Percentiles rank a stretch among this genome's conserved stretches.
Evolutionary conservation across 2,797 vertebrate species (phyloP).

Genomic region (Takifugu rubripes): DNA sequence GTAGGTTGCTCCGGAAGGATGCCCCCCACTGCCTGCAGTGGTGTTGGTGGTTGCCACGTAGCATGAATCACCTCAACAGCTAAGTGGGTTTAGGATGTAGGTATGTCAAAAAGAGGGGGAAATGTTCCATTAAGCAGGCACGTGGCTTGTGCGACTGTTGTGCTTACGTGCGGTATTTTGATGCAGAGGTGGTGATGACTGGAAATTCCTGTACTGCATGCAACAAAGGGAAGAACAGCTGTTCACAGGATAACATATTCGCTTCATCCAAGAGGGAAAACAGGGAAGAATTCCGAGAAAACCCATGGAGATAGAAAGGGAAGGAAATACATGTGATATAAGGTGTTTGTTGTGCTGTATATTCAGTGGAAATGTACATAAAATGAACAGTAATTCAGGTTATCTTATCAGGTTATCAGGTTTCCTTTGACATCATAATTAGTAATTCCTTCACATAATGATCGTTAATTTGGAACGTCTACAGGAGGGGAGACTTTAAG

Average conservation of each 20-base stretch:
- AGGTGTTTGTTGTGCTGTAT: too few species aligned
- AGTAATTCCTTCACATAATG: too few species aligned
- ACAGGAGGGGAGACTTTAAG: too few species aligned
- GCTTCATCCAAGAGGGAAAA: background rate
- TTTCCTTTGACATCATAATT: slow-evolving; percentile 1
- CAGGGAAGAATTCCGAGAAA: too few species aligned
- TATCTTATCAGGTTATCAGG: background rate
- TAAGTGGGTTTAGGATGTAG: slow-evolving; percentile 55
- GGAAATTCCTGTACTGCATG: too few species aligned
- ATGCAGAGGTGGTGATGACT: background rate
- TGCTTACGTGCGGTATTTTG: background rate
- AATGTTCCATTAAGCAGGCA: slow-evolving; percentile 46
- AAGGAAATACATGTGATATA: too few species aligned
- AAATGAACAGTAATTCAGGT: too few species aligned
- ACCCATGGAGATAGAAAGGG: too few species aligned
- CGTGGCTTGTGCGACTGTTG: slow-evolving; percentile 24
- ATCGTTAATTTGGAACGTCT: too few species aligned
- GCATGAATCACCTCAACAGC: slow-evolving; percentile 60
- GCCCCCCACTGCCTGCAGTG: slow-evolving; percentile 34
- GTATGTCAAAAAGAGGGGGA: slow-evolving; percentile 35
- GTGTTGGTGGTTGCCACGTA: slow-evolving; percentile 43
- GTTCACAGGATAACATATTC: background rate
- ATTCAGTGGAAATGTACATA: too few species aligned
- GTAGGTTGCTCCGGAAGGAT: slow-evolving; percentile 72
- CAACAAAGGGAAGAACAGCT: background rate